These are phyloP conservation scores for Pseudomyrmex dendroicus DNA, from an alignment of 1,140 invertebrate species.

Conservation along the genomic window DNA sequence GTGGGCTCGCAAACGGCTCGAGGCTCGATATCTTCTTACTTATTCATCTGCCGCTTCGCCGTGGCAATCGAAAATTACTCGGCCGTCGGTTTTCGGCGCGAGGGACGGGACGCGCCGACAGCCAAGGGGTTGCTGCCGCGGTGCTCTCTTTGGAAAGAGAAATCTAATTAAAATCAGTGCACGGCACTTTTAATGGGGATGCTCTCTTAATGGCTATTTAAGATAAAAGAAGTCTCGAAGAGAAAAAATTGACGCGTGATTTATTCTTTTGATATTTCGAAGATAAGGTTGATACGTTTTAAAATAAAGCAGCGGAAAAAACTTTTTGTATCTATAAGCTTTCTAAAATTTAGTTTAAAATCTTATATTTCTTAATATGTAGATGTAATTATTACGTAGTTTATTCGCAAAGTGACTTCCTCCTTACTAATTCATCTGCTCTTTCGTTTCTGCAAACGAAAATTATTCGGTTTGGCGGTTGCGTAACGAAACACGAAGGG, in stretches of 20 bases:
- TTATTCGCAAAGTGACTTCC: conserved; percentile 81
- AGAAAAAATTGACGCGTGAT: background rate
- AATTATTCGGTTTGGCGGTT: conserved; percentile 70
- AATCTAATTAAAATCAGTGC: conserved; percentile 51
- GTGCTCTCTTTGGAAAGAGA: conserved; percentile 19
- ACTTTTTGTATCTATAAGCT: background rate
- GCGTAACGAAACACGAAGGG: conserved; percentile 37
- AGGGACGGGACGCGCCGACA: conserved; percentile 33
- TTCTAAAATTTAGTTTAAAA: background rate
- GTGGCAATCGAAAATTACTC: conserved; percentile 81
- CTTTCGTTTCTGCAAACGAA: conserved; percentile 79
- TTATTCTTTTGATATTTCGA: background rate
- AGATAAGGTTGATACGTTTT: background rate
- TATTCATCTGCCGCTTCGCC: conserved; percentile 82
- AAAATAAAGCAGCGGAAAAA: background rate
- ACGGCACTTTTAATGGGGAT: conserved; percentile 9
- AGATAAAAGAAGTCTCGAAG: background rate
- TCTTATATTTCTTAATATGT: background rate
- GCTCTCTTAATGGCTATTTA: conserved; percentile 34
- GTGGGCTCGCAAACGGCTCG: conserved; percentile 81
- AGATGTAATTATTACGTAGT: conserved; percentile 7
- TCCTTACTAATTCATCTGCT: conserved; percentile 83
- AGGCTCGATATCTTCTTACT: conserved; percentile 84
- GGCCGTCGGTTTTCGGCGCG: conserved; percentile 43
- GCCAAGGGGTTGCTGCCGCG: conserved; percentile 35